Percentiles rank a stretch among this genome's conserved stretches.
phyloP scores from a whole-genome alignment of 2,888 invertebrate genomes.

The Callosobruchus maculatus region DNA sequence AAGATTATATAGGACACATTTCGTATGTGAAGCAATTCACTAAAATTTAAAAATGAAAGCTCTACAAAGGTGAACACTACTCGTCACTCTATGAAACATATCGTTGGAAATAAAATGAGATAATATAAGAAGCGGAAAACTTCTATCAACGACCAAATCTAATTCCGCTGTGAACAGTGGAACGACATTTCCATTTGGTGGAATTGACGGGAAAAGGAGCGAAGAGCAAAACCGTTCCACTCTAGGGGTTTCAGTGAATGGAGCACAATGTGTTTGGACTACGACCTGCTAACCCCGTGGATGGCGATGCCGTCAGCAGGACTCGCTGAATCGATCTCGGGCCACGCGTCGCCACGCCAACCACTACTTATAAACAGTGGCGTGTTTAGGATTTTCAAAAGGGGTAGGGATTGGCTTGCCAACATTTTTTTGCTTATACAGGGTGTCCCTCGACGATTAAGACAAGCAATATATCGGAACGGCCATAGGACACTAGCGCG shows the following conservation, averaged over 20 bases:
- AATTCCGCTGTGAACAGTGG: not conserved
- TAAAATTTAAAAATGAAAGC: too few relatives aligned
- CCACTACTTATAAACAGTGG: not conserved
- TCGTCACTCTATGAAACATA: too few relatives aligned
- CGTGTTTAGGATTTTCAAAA: too few relatives aligned
- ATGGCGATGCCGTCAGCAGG: not conserved
- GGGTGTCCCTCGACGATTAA: too few relatives aligned
- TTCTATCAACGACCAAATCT: not conserved
- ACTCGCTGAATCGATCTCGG: not conserved
- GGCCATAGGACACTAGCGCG: too few relatives aligned
- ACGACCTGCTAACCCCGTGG: slow-evolving; percentile 6
- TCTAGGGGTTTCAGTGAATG: slow-evolving; percentile 4
- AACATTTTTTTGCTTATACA: too few relatives aligned
- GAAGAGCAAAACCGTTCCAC: not conserved
- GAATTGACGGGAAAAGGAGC: not conserved
- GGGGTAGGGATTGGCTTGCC: too few relatives aligned
- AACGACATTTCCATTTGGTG: not conserved
- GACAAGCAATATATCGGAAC: too few relatives aligned
- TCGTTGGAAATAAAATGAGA: not conserved
- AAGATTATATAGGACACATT: too few relatives aligned
- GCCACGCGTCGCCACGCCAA: slow-evolving; percentile 2
- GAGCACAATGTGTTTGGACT: not conserved
- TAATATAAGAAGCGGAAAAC: not conserved
- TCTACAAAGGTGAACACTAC: too few relatives aligned
- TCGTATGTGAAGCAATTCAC: too few relatives aligned